Percentiles rank a stretch among this genome's conserved stretches.
Evolutionary conservation across 2,888 invertebrate species (phyloP).

Genomic region (Temnothorax unifasciatus): DNA sequence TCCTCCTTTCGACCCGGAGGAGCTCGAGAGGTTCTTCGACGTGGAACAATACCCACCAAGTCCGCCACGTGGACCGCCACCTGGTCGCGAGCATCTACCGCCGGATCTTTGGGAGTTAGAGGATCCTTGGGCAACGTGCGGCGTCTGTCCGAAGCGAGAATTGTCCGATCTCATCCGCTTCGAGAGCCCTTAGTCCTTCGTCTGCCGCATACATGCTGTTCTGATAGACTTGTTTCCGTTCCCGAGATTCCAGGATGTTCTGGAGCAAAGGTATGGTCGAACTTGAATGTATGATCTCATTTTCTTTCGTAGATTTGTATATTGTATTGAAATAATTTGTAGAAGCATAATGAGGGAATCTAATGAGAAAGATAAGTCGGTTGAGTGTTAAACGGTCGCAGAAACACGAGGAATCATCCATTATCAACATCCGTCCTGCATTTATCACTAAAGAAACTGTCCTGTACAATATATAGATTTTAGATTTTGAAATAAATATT

Average conservation of each 20-base stretch:
- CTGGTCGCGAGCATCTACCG: slow-evolving; percentile 73
- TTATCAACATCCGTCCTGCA: background rate
- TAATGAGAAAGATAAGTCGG: background rate
- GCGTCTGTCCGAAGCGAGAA: slow-evolving; percentile 44
- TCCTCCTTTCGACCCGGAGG: slow-evolving; percentile 68
- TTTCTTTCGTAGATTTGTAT: background rate
- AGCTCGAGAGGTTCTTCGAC: slow-evolving; percentile 79
- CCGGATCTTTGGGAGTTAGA: slow-evolving; percentile 81
- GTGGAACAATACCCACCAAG: slow-evolving; percentile 72
- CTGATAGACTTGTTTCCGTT: background rate
- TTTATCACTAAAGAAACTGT: slow-evolving; percentile 15
- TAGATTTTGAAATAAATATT: slow-evolving; percentile 9
- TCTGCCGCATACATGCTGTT: background rate
- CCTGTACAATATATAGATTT: background rate
- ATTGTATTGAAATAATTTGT: background rate
- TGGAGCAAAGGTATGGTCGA: background rate
- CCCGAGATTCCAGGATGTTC: background rate
- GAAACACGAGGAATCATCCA: background rate
- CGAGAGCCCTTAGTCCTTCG: slow-evolving; percentile 45
- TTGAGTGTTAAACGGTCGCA: background rate
- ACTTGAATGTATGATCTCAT: background rate
- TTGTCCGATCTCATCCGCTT: slow-evolving; percentile 78
- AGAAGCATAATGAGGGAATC: background rate
- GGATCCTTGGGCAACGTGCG: slow-evolving; percentile 79
- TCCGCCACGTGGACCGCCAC: slow-evolving; percentile 67